Evolutionary conservation across 2,888 invertebrate species (phyloP), one percentile per base, ranked within the genome.

Genomic region (Thecophora atra): DNA sequence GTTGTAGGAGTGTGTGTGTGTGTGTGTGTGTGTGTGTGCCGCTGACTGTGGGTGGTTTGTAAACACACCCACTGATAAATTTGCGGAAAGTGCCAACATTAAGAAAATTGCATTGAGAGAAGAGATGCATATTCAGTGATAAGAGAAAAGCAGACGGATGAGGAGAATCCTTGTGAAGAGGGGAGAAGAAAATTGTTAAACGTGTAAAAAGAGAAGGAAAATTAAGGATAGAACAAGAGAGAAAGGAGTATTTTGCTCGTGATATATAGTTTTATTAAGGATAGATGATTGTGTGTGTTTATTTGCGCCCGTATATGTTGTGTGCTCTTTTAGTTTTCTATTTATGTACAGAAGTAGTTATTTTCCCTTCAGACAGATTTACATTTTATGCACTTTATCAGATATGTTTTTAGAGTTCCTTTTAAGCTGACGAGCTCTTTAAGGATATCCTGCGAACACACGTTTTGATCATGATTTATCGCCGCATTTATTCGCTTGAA

Each of bases 31-130:
- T 44, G 24, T 63, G 63, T 44, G 63, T 44, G 8, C 26, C 24
- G n/a, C 21, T 64, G 64, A 21, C 21, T 19, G 30, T 62, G 52
- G 15, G 8, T 64, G 63, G 19, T 30, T 66, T 52, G 37, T 52
- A 54, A 62, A 72, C 58, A 72, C 42, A 72, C 67, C 67, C 52
- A 69, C 54, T 64, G 17, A 64, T 47, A 58, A 37, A 51, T 51
- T n/a, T 51, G 51, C 51, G 6, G 5, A 13, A 51, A n/a, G 51
- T n/a, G 17, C 51, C 11, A 51, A 51, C 15, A 51, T 54, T 54
- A 21, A 54, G 54, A 54, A 54, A 54, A 54, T 54, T 54, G 54
- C 54, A 54, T 21, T 7, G 24, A 24, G 24, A 7, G 21, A 47
- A 2, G 17, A 47, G 17, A n/a, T n/a, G 47, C 15, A n/a, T 7